Percentiles rank a stretch among this genome's conserved stretches.
phyloP scores from a whole-genome alignment of 2,888 invertebrate species.

The Chrysolina haemoptera region DNA sequence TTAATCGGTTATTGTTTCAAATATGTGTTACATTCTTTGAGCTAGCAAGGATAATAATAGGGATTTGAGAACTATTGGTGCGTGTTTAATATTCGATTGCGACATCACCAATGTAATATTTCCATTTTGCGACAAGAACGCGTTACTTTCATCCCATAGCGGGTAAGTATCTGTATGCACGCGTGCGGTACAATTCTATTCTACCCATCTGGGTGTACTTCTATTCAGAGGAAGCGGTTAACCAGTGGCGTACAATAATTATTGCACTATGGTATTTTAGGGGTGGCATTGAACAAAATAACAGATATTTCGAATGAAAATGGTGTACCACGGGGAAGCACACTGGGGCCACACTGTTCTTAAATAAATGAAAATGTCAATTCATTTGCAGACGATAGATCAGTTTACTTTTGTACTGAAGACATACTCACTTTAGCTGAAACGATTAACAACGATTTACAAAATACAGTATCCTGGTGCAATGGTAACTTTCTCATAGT shows the following conservation, averaged over 20 bases:
- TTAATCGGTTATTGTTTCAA: not conserved
- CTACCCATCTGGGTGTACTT: conserved; percentile 52
- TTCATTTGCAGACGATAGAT: no score
- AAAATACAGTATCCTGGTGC: no score
- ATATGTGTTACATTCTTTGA: not conserved
- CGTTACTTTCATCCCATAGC: conserved; percentile 11
- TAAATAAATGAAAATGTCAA: no score
- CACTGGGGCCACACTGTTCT: no score
- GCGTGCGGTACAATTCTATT: conserved; percentile 46
- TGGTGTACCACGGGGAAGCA: no score
- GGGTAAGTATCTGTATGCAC: conserved; percentile 38
- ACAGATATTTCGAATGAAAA: no score
- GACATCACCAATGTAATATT: conserved; percentile 2
- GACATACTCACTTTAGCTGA: no score
- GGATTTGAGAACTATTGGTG: not conserved
- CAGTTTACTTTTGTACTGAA: no score
- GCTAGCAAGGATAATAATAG: not conserved
- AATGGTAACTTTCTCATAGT: no score
- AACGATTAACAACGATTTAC: no score
- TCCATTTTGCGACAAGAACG: not conserved
- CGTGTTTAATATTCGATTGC: not conserved
- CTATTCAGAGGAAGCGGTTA: conserved; percentile 24
- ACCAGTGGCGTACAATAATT: conserved; percentile 28
- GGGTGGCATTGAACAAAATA: no score
- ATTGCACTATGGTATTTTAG: no score